phyloP scores from a whole-genome alignment of 1,140 invertebrate genomes.

The Glossosoma conforme region DNA sequence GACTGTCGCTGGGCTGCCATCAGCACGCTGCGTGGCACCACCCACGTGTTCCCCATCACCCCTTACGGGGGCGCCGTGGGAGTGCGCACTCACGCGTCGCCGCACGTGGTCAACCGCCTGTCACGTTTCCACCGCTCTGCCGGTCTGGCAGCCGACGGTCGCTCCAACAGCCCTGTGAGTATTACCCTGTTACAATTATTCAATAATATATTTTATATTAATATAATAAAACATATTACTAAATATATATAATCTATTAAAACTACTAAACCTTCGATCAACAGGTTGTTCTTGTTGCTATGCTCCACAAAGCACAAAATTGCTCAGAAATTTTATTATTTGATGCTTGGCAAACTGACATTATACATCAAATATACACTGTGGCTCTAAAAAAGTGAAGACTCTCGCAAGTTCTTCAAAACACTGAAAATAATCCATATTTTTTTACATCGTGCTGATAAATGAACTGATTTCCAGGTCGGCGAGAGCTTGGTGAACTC shows the following conservation, averaged over 20 bases:
- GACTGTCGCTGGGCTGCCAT: slow-evolving; percentile 96
- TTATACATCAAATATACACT: too few relatives aligned
- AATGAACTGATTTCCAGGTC: slow-evolving; percentile 34
- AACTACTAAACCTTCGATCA: too few relatives aligned
- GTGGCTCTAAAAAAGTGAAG: too few relatives aligned
- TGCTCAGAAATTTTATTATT: too few relatives aligned
- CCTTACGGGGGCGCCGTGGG: slow-evolving; percentile 93
- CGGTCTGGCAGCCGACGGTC: slow-evolving; percentile 72
- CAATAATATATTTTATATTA: background rate
- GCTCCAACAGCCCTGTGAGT: slow-evolving; percentile 65
- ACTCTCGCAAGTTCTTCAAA: too few relatives aligned
- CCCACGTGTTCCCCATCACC: slow-evolving; percentile 94
- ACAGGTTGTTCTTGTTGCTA: too few relatives aligned
- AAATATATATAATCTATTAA: too few relatives aligned
- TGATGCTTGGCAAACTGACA: too few relatives aligned
- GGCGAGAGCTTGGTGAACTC: slow-evolving; percentile 39
- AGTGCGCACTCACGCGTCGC: slow-evolving; percentile 86
- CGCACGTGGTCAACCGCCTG: slow-evolving; percentile 90
- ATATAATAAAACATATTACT: too few relatives aligned
- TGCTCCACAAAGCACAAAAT: too few relatives aligned
- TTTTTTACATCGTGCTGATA: too few relatives aligned
- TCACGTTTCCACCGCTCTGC: slow-evolving; percentile 95
- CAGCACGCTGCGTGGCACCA: slow-evolving; percentile 91
- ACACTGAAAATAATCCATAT: too few relatives aligned
- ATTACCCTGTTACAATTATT: background rate